Base-by-base conservation (phyloP, 2,797 vertebrate species). In the Alosa sapidissima region DNA sequence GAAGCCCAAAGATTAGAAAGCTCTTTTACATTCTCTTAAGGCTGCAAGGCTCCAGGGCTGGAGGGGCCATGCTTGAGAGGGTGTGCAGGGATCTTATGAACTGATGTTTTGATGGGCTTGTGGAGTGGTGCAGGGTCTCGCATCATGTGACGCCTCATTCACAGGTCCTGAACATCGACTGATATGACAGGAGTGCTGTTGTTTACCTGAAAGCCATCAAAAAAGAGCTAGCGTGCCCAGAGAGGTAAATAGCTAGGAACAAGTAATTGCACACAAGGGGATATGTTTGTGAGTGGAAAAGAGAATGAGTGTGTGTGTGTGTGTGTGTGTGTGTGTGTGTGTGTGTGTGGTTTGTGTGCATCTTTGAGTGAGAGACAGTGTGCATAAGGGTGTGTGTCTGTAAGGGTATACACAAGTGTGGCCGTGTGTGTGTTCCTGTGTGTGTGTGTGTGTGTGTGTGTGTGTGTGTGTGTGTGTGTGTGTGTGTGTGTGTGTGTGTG, bases 241-340 rank as follows among this genome's bases (percentile, higher is more conserved):
- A 81, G 89, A 91, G 89, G 91, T 93, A 93, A 94, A 93, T 91
- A 93, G 90, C 91, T 91, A 91, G 90, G 89, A 93, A 91, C 90
- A 90, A 89, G 92, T 95, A 95, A 95, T 95, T 95, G 95, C 91
- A 94, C 94, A 94, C 93, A 87, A 91, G 94, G 93, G 94, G 92
- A 88, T 84, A 36, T 78, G 78, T 86, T 84, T 85, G 87, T 36
- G 78, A 72, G 68, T 84, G 52, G 0, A 60, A 65, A 52, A 33
- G 19, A 81, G 75, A 81, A 62, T 81, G 81, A 81, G 85, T 81
- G 82, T 84, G 75, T 47, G 21, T 72, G 68, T 82, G 84, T 9
- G 62, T 41, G 78, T 28, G 60, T 55, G 55, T 78, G 58, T 36
- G 65, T 65, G 84, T 78, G 82, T 85, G 62, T 83, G 87, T 13